Base-by-base conservation (phyloP, 2,888 invertebrate species). In the Ormyrus thymus region DNA sequence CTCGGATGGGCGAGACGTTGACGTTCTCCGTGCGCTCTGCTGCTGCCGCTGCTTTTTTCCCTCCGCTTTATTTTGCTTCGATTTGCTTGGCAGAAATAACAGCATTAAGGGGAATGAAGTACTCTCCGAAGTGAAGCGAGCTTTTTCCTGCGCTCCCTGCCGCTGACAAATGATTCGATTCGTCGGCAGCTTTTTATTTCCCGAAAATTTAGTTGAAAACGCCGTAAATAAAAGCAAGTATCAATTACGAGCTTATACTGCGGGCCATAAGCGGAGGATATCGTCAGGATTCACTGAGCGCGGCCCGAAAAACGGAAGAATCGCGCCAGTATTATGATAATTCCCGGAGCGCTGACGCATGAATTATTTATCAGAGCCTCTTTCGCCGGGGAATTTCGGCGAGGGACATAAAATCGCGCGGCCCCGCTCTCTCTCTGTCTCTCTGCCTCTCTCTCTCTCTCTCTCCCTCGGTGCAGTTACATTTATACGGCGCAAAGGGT, bases 291-390 rank as follows among this genome's bases (percentile, higher is more conserved):
- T 29, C 29, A 29, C 29, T 29, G 29, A 29, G 11, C 55, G 29
- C 29, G 29, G 29, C 29, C 29, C 29, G 45, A 62, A 13, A 13
- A n/a, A 48, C 7, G 43, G 11, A 48, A 55, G 29, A 72, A 70
- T 75, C 15, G 65, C 59, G 56, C 53, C 13, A 13, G 66, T 29
- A 76, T 64, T 62, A 53, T 58, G 76, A 76, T 76, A 79, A 79
- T 72, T 62, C 68, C 7, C 7, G 56, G 45, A 45, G 51, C 45
- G 15, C 64, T 62, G 13, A 50, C 55, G 43, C 55, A 46, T 76
- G 76, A 79, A 76, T 79, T 62, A 79, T 76, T 79, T 68, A 79
- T 79, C 66, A 55, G 46, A 29, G 29, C 3, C 29, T 29, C n/a
- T 29, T 7, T n/a, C 6, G 62, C 13, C 29, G 59, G 43, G n/a